Conservation (phyloP, 2,113 vertebrate species). For the Xiphias gladius region DNA sequence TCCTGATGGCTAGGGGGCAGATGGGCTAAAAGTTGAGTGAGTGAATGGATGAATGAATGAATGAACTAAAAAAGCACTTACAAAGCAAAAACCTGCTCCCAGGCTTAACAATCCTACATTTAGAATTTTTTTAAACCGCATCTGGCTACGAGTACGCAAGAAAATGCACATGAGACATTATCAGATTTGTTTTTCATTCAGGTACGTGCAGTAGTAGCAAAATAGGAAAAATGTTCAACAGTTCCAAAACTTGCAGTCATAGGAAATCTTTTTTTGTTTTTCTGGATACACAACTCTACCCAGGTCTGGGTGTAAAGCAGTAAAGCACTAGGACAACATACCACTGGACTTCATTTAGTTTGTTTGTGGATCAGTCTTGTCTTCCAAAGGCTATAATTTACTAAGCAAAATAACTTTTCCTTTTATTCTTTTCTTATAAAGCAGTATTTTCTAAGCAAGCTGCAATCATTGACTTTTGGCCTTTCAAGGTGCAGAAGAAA, state of each 20-base stretch:
- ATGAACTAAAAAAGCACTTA: slow-evolving; percentile 11
- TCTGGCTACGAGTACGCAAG: not conserved
- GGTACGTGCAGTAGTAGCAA: not conserved
- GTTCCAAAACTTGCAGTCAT: not conserved
- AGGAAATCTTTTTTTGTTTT: not conserved
- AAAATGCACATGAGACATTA: not conserved
- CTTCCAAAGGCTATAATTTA: slow-evolving; percentile 12
- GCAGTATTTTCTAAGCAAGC: not conserved
- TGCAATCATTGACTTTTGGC: slow-evolving; percentile 15
- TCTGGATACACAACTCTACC: too few relatives aligned
- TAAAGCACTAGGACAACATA: not conserved
- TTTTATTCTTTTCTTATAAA: slow-evolving; percentile 1
- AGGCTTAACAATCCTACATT: not conserved
- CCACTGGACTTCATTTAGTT: slow-evolving; percentile 12
- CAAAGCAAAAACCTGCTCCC: not conserved
- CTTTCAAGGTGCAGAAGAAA: not conserved
- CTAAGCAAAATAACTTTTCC: not conserved
- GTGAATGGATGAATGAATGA: slow-evolving; percentile 2
- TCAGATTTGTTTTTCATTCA: not conserved
- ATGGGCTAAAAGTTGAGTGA: slow-evolving; percentile 1
- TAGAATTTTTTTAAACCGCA: not conserved
- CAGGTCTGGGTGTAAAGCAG: not conserved
- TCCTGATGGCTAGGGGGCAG: not conserved
- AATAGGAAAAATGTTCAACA: not conserved
- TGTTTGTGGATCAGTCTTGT: not conserved